Evolutionary conservation across 2,113 vertebrate species (phyloP), one percentile per base, ranked within the genome.

Genomic region (Lathamus discolor): DNA sequence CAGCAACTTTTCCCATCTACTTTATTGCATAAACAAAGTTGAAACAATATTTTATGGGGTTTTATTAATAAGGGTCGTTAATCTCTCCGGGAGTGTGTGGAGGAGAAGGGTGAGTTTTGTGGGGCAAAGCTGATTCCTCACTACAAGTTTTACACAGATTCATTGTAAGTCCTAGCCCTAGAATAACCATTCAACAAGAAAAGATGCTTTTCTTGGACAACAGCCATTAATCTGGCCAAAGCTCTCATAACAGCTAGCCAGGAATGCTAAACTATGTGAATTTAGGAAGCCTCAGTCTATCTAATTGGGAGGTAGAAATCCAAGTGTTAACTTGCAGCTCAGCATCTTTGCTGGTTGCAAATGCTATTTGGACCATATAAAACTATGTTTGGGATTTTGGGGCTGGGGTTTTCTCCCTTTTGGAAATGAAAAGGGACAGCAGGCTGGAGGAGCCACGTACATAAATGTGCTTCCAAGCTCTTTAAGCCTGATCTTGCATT

Each of bases 141-240:
- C n/a, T 52, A 48, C 69, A 91, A 84, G 41, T 84, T 93, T 78
- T 82, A 79, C 57, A 81, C 55, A 73, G 77, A 79, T 94, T 81
- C 78, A 85, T 75, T 68, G 62, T 54, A 94, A 94, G 15, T 31
- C 74, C 69, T 90, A 92, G 70, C 51, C 67, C 52, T 89, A 68
- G n/a, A 86, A 82, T 19, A 94, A 66, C 48, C 70, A 68, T 74
- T 29, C 16, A 33, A 80, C 35, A 76, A 49, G 80, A 72, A 84
- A 31, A 22, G 8, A 66, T 78, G 80, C 62, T 91, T 91, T 90
- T 70, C 54, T 96, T 86, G 88, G 92, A 79, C 70, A 93, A 51
- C 23, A 68, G 66, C 80, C 83, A 81, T 94, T 85, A 57, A 73
- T 64, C 28, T 77, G 62, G 77, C 48, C 69, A 74, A 67, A 94